phyloP scores from a whole-genome alignment of 1,140 invertebrate genomes.

The Leguminivora glycinivorella region DNA sequence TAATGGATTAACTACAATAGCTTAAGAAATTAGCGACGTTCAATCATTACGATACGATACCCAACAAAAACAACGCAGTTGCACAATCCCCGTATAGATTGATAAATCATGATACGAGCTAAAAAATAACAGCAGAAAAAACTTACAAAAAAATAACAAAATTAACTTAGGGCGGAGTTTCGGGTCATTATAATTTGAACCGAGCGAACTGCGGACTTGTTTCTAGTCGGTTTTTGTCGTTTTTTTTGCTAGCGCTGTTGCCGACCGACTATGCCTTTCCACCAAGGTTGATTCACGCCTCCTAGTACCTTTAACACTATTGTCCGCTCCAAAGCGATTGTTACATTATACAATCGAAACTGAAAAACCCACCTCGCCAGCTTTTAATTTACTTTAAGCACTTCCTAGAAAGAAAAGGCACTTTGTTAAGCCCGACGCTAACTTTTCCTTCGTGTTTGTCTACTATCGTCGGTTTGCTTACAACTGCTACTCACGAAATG shows the following conservation, averaged over 20 bases:
- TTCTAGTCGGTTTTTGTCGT: constrained; percentile 53
- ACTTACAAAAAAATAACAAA: constrained; percentile 48
- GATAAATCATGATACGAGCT: constrained; percentile 44
- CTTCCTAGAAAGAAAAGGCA: constrained; percentile 67
- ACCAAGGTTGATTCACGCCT: constrained; percentile 62
- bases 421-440: constrained; percentile 44
- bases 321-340: constrained; percentile 58
- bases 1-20: constrained; percentile 54
- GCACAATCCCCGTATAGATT: constrained; percentile 45
- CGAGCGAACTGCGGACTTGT: constrained; percentile 48
- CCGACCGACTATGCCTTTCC: constrained; percentile 52
- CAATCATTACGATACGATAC: constrained; percentile 55
- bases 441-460: constrained; percentile 65
- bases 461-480: constrained; percentile 57
- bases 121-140: constrained; percentile 38
- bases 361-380: constrained; percentile 54
- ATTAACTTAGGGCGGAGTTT: constrained; percentile 58
- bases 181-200: constrained; percentile 62
- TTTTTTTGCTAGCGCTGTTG: constrained; percentile 58
- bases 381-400: constrained; percentile 70
- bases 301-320: constrained; percentile 57
- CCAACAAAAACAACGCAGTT: constrained; percentile 50
- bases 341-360: constrained; percentile 56
- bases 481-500: constrained; percentile 62
- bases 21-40: constrained; percentile 53